Percentiles rank a stretch among this genome's conserved stretches.
These are phyloP conservation scores for Rutpela maculata DNA, from an alignment of 2,888 invertebrate genomes.

Conservation along the genomic window DNA sequence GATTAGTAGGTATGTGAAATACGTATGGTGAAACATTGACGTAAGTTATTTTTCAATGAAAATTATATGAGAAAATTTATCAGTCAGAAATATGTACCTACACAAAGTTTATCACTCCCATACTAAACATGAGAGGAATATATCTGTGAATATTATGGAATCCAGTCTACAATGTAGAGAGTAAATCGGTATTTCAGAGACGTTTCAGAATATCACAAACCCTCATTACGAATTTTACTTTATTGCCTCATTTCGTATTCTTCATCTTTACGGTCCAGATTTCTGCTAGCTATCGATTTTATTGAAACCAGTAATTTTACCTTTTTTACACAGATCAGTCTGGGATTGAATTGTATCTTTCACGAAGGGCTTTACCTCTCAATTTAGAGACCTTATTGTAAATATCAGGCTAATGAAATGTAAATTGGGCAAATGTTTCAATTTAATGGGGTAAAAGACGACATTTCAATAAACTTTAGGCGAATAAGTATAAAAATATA, in stretches of 20 bases:
- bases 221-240: conserved; percentile 38
- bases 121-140: neutral
- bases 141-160: conserved; percentile 10
- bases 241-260: conserved; percentile 52
- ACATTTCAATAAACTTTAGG: no score
- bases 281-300: conserved; percentile 51
- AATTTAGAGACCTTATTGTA: neutral
- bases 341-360: neutral
- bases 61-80: no score
- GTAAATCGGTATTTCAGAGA: conserved; percentile 40
- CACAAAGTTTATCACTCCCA: no score
- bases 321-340: conserved; percentile 13
- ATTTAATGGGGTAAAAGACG: no score
- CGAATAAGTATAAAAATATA: no score
- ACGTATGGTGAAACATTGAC: no score
- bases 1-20: no score
- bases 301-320: conserved; percentile 34
- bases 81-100: no score
- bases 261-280: conserved; percentile 51
- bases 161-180: conserved; percentile 22
- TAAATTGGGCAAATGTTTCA: neutral
- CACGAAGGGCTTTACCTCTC: neutral
- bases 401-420: neutral
- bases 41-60: no score
- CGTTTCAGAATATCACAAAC: conserved; percentile 37